Base-by-base conservation (phyloP, 2,888 invertebrate species). In the Cephonodes hylas region DNA sequence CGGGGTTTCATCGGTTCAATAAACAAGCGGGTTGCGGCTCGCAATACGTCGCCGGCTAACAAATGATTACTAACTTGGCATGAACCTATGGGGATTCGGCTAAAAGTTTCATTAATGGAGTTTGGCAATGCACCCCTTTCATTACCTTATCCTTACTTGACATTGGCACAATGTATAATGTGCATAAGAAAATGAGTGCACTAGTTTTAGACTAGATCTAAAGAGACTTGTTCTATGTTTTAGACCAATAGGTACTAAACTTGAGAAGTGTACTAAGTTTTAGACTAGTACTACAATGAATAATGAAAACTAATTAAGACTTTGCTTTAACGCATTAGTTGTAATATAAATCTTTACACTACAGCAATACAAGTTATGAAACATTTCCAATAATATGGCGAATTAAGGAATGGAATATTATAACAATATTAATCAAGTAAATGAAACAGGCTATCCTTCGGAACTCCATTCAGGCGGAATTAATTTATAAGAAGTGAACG, bases 1-100 rank as follows among this genome's bases (percentile, higher is more conserved):
- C 38, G n/a, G 63, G 71, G 74, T 70, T 76, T 75, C 72, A 74
- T 73, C 73, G 72, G 65, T 68, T 67, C 63, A 71, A 63, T 76
- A 66, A 75, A 65, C 71, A 71, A 66, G 68, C 70, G 46, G 59
- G 63, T 72, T 74, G 72, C 75, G 68, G 68, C 62, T 65, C 57
- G 42, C 63, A 48, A 31, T 53, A 45, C 22, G 10, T 18, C 22
- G 3, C 22, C 13, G 15, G 18, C 7, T 53, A 48, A 23, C n/a
- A 53, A 48, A 15, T n/a, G 8, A 18, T 53, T 27, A 53, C 18
- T 1, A 18, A 27, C 53, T 53, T 53, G 53, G 53, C 31, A 31
- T 27, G 45, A 23, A 15, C 4, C 10, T 31, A 18, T 4, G 53
- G 53, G 27, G 27, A 53, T 18, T 8, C 27, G 3, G 18, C 48